phyloP scores from a whole-genome alignment of 2,888 invertebrate genomes.

The Microchrysa polita region DNA sequence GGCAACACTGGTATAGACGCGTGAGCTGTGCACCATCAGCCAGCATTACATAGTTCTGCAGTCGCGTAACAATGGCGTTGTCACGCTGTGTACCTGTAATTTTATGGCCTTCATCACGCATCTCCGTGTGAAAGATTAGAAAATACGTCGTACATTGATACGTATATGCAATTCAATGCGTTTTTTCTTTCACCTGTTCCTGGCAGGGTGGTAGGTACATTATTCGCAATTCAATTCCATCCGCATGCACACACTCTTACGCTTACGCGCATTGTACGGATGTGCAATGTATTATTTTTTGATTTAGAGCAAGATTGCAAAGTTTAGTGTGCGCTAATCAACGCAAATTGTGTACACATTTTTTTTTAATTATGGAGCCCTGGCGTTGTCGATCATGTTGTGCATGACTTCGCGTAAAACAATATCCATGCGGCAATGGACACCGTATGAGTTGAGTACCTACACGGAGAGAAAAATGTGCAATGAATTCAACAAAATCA shows the following conservation, averaged over 20 bases:
- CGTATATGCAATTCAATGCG: neutral
- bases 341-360: conserved; percentile 41
- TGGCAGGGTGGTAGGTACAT: neutral
- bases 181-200: conserved; percentile 19
- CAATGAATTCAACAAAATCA: too few relatives aligned
- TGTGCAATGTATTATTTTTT: conserved; percentile 21
- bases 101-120: conserved; percentile 43
- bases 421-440: too few relatives aligned
- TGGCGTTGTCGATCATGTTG: conserved; percentile 34
- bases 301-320: conserved; percentile 26
- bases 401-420: conserved; percentile 27
- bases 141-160: conserved; percentile 34
- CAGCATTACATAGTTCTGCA: too few relatives aligned
- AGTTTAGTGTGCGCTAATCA: conserved; percentile 37
- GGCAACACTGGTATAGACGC: neutral
- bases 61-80: conserved; percentile 33
- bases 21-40: neutral
- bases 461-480: too few relatives aligned
- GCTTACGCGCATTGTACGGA: conserved; percentile 4
- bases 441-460: neutral
- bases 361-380: conserved; percentile 43
- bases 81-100: conserved; percentile 37
- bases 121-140: conserved; percentile 42
- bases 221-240: neutral
- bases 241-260: neutral